Percentiles rank a stretch among this genome's conserved stretches.
phyloP scores from a whole-genome alignment of 2,797 vertebrate species.

The Chlorospingus flavigularis region DNA sequence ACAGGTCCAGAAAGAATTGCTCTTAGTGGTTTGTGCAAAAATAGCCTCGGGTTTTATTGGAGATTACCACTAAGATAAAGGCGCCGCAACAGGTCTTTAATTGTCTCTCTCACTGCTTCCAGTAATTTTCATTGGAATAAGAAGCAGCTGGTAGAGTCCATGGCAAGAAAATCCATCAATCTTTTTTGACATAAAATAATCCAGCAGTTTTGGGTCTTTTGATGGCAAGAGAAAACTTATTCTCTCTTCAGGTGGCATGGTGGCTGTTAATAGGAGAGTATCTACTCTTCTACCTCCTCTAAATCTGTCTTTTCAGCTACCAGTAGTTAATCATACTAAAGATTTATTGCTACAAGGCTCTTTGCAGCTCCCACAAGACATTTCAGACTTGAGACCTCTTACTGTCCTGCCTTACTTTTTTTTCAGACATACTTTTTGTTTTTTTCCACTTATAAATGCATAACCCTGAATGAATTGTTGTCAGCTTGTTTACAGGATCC shows the following conservation, averaged over 20 bases:
- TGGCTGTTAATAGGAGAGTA: background rate
- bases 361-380: background rate
- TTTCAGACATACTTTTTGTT: background rate
- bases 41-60: background rate
- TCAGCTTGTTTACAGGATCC: conserved; percentile 24
- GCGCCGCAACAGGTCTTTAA: background rate
- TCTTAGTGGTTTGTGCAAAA: background rate
- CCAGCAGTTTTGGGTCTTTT: background rate
- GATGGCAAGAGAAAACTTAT: background rate
- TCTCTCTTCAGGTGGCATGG: background rate
- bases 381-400: background rate
- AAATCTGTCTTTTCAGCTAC: background rate
- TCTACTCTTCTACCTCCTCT: background rate
- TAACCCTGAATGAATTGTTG: conserved; percentile 19
- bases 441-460: background rate
- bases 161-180: background rate
- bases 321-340: background rate
- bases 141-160: background rate
- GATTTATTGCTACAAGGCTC: background rate
- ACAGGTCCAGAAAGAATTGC: background rate
- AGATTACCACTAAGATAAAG: background rate
- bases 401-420: background rate
- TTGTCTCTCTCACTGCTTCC: background rate
- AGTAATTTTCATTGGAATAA: background rate
- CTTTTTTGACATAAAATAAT: background rate